These are phyloP conservation scores for Calameuta filiformis DNA, from an alignment of 2,888 invertebrate species.

Conservation along the genomic window DNA sequence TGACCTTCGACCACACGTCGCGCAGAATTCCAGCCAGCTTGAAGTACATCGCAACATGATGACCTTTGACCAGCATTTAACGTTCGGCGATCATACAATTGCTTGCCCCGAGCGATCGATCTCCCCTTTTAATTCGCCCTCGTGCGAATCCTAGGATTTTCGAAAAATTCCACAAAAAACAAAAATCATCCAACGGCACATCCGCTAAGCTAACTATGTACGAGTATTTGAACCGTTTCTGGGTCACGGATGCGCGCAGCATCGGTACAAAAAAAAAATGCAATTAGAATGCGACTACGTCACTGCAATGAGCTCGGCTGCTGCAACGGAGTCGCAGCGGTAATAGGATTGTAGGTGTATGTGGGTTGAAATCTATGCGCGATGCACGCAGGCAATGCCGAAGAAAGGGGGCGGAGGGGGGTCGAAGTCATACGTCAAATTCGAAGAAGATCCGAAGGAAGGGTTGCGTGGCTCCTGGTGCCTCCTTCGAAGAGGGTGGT, in stretches of 20 bases:
- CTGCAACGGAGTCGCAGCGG: neutral
- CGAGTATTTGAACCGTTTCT: neutral
- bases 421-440: neutral
- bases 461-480: too few relatives aligned
- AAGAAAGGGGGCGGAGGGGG: neutral
- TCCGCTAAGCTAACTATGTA: neutral
- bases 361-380: neutral
- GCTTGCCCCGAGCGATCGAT: too few relatives aligned
- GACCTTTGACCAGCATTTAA: too few relatives aligned
- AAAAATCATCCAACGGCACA: neutral
- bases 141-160: too few relatives aligned
- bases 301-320: neutral
- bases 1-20: too few relatives aligned
- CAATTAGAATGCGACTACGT: neutral
- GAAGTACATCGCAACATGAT: too few relatives aligned
- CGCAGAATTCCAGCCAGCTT: too few relatives aligned
- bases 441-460: neutral
- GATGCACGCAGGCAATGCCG: neutral
- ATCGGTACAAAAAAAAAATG: neutral
- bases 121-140: too few relatives aligned
- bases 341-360: neutral
- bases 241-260: neutral
- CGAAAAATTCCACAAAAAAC: neutral
- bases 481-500: neutral
- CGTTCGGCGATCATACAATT: too few relatives aligned